These are phyloP conservation scores for Sabellastarte sp. DNA, from an alignment of 2,888 invertebrate genomes.

Conservation along the genomic window DNA sequence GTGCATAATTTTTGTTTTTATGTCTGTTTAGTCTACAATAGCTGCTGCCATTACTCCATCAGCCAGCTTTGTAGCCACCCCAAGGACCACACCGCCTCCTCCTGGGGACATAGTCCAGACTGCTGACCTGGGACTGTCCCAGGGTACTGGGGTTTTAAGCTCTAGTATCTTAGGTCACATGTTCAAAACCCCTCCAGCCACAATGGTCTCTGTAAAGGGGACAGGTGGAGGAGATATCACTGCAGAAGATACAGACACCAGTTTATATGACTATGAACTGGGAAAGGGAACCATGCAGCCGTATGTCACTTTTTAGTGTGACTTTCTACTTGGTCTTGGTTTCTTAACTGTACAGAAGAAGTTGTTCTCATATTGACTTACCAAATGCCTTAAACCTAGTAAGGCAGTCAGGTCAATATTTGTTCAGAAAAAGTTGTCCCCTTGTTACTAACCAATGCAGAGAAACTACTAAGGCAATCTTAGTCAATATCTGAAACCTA, in stretches of 20 bases:
- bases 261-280: constrained; percentile 30
- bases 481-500: too few relatives aligned
- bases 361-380: too few relatives aligned
- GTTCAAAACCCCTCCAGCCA: background rate
- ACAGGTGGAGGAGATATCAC: constrained; percentile 1
- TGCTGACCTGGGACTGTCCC: background rate
- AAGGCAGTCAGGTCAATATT: too few relatives aligned
- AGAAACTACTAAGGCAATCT: too few relatives aligned
- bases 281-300: constrained; percentile 18
- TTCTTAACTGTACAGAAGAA: too few relatives aligned
- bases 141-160: background rate
- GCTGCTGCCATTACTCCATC: constrained; percentile 8
- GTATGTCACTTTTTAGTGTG: constrained; percentile 15
- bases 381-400: too few relatives aligned
- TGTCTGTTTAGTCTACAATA: background rate
- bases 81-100: constrained; percentile 5
- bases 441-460: too few relatives aligned
- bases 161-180: background rate
- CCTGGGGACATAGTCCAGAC: background rate
- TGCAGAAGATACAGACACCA: constrained; percentile 30
- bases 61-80: constrained; percentile 3
- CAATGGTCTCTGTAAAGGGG: too few relatives aligned
- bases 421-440: too few relatives aligned
- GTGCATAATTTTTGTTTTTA: too few relatives aligned
- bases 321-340: too few relatives aligned